A percentile compares a stretch with the other conserved stretches of the same genome.
These are phyloP conservation scores for Eupelmus urozonus DNA, from an alignment of 2,888 invertebrate genomes.

Conservation along the genomic window DNA sequence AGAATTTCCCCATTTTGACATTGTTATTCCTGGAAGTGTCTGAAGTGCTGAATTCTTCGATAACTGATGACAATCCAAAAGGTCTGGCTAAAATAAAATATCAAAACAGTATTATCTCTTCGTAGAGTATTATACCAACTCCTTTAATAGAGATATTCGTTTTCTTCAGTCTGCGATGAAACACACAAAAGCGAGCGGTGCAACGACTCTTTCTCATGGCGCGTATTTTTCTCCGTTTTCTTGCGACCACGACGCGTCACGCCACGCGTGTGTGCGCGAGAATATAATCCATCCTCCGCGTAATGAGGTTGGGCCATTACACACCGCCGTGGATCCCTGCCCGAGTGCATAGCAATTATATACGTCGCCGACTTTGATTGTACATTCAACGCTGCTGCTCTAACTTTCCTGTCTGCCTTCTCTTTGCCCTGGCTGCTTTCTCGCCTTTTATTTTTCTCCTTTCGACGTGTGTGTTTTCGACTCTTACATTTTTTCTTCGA, in stretches of 20 bases:
- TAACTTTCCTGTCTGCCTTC: background rate
- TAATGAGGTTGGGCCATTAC: constrained; percentile 29
- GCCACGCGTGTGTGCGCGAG: background rate
- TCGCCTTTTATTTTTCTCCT: background rate
- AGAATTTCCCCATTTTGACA: too few species aligned
- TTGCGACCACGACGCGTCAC: background rate
- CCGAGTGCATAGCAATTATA: constrained; percentile 13
- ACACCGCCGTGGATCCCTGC: background rate
- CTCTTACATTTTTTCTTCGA: too few species aligned
- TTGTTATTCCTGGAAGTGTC: too few species aligned
- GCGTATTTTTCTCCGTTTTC: background rate
- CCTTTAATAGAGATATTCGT: too few species aligned
- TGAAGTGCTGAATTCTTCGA: too few species aligned
- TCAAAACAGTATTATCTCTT: too few species aligned
- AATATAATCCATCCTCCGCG: constrained; percentile 34
- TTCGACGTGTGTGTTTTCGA: too few species aligned
- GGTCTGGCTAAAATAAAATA: too few species aligned
- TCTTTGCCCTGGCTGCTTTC: background rate
- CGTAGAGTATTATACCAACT: too few species aligned
- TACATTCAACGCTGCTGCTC: constrained; percentile 4
- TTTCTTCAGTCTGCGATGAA: too few species aligned
- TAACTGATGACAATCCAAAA: too few species aligned
- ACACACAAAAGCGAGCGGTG: background rate
- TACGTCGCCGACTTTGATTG: background rate
- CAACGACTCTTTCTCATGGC: background rate